These are phyloP conservation scores for Rhagoletis pomonella DNA, from an alignment of 1,140 invertebrate genomes.

Conservation along the genomic window DNA sequence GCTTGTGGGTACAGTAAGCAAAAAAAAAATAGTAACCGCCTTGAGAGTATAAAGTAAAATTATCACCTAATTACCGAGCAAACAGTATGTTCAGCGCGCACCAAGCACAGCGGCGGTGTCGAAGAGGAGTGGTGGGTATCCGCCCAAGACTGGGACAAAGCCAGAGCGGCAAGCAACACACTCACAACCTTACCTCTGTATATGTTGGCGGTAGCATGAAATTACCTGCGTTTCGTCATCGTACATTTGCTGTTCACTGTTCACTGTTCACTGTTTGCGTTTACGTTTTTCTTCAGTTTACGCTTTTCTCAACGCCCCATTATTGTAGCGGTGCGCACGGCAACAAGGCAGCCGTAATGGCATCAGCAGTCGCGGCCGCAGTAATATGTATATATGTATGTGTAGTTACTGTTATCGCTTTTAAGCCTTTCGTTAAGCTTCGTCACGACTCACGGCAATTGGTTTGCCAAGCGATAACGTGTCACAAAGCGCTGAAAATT, in stretches of 20 bases:
- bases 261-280: conserved; percentile 5
- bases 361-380: background rate
- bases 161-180: background rate
- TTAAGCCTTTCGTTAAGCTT: conserved; percentile 56
- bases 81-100: conserved; percentile 29
- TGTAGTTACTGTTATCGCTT: conserved; percentile 44
- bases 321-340: conserved; percentile 15
- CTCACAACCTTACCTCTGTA: background rate
- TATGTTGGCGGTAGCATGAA: conserved; percentile 25
- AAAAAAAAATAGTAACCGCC: conserved; percentile 44
- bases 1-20: conserved; percentile 34
- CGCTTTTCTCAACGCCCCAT: conserved; percentile 27
- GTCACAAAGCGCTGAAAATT: conserved; percentile 33
- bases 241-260: background rate
- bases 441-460: conserved; percentile 49
- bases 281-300: conserved; percentile 30
- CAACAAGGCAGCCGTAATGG: background rate
- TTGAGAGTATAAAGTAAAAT: conserved; percentile 53
- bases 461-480: conserved; percentile 12
- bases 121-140: background rate
- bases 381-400: background rate
- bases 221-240: conserved; percentile 28
- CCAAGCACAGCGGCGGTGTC: background rate
- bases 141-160: background rate
- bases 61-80: conserved; percentile 56